Conservation (phyloP, 92 coral and sea anemone species). For the Pocillopora grandis region DNA sequence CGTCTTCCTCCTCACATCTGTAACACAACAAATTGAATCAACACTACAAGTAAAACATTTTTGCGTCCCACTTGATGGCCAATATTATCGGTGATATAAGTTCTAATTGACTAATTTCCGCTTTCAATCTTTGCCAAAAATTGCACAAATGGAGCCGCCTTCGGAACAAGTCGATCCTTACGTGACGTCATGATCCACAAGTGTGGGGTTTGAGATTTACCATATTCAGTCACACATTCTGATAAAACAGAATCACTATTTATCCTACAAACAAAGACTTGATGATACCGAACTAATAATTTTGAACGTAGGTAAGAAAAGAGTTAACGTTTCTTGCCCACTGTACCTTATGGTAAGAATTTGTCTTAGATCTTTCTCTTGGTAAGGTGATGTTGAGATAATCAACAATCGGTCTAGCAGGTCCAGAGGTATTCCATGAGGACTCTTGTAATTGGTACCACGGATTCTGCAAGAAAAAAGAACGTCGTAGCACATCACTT, state of each 20-base stretch:
- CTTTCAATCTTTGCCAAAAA: no score
- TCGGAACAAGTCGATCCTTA: no score
- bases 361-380: constrained; percentile 91
- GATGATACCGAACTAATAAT: background rate
- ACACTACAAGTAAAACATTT: background rate
- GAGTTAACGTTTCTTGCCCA: background rate
- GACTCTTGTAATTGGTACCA: constrained; percentile 98
- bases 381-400: constrained; percentile 92
- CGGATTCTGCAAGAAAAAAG: constrained; percentile 72
- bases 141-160: no score
- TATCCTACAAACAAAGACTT: background rate
- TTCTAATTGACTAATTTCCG: no score
- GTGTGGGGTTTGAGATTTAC: no score
- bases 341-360: constrained; percentile 83
- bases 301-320: background rate
- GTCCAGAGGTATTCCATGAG: constrained; percentile 97
- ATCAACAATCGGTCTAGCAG: constrained; percentile 91
- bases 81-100: no score
- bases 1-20: constrained; percentile 99
- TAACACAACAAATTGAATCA: background rate
- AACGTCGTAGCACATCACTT: background rate
- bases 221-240: no score
- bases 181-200: no score
- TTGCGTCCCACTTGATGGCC: background rate
- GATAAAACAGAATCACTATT: no score